Base-by-base conservation (phyloP, 2,797 vertebrate species). In the Sciurus carolinensis region DNA sequence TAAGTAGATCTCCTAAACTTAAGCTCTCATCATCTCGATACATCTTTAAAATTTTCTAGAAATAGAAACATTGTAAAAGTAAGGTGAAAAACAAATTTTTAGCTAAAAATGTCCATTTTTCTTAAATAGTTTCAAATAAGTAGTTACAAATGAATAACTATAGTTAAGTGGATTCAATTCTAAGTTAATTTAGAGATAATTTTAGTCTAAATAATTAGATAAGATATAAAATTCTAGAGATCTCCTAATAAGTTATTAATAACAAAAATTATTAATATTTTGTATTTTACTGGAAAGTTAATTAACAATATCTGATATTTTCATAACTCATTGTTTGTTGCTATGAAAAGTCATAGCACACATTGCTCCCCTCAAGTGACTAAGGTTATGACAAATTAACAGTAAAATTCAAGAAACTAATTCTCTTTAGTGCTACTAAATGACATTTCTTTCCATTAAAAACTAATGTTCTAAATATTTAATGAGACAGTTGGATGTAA, bases 391-490 rank as follows among this genome's bases (percentile, higher is more conserved):
- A 33, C 14, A 77, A 81, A 62, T 82, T 59, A 86, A 91, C 8
- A 93, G 33, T 75, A 57, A 93, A 80, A 54, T 90, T 91, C 57
- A 95, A 96, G 44, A 30, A 88, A 62, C 13, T 62, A 24, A 67
- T 66, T 50, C 3, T 42, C 26, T 64, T 71, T 52, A 77, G 73
- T 54, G 24, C 2, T n/a, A 75, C 0, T 36, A 8, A 90, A 0
- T 36, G 11, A 90, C 24, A 80, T 79, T 95, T 87, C 94, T 87
- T 81, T 50, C 30, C 30, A 91, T 89, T 88, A 97, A 91, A 72
- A 47, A 79, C 7, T 17, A 84, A 64, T 54, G 69, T 8, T 39
- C 6, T 86, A 93, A 88, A 85, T 86, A 54, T 39, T 90, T 88
- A 80, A 14, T 57, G 15, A 22, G 24, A 54, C 15, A 50, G 26